Conservation (phyloP, 2,797 vertebrate genomes). For the Pseudochirops corinnae region DNA sequence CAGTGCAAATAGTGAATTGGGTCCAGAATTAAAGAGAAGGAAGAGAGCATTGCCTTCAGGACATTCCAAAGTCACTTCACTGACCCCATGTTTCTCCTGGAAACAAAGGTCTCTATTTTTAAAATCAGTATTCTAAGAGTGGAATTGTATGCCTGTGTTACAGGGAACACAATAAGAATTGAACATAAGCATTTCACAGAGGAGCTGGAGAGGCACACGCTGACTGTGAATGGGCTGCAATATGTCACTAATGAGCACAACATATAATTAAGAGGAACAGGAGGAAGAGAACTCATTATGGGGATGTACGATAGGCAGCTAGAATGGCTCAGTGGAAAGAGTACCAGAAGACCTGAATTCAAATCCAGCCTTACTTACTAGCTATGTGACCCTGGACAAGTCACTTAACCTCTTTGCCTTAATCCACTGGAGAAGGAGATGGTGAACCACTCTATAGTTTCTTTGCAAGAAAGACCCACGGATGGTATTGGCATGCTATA, state of each 20-base stretch:
- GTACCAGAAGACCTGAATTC: not conserved
- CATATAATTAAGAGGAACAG: not conserved
- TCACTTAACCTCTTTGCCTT: not conserved
- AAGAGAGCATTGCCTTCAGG: not conserved
- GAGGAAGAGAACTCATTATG: not conserved
- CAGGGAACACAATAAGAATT: not conserved
- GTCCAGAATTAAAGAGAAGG: not conserved
- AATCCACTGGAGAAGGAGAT: not conserved
- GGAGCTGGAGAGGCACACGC: not conserved
- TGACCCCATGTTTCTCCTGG: not conserved
- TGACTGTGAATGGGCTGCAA: not conserved
- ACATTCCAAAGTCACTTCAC: not conserved
- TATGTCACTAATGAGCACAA: not conserved
- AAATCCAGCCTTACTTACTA: not conserved
- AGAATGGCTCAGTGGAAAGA: not conserved
- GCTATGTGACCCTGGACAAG: not conserved
- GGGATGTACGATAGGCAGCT: not conserved
- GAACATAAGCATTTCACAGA: not conserved
- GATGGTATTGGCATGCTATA: not conserved
- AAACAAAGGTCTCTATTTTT: not conserved
- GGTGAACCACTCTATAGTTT: not conserved
- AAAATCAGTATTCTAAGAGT: not conserved
- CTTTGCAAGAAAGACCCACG: not conserved
- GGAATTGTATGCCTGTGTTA: not conserved
- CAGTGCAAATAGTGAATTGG: not conserved